These are phyloP conservation scores for Drosophila siamana DNA, from an alignment of 2,888 invertebrate species.

Conservation along the genomic window DNA sequence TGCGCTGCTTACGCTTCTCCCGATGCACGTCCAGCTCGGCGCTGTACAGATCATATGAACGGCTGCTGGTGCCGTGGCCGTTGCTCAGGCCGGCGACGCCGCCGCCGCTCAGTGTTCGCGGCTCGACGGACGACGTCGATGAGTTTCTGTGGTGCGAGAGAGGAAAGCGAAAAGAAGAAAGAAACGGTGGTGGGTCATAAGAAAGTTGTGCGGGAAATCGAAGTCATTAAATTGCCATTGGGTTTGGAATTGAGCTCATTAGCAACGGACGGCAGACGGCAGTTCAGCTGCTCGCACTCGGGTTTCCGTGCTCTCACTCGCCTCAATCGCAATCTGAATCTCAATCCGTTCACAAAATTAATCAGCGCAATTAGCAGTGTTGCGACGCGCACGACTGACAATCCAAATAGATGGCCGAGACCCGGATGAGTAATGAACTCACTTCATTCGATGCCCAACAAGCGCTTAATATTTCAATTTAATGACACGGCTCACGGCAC, in stretches of 20 bases:
- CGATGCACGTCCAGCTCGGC: conserved; percentile 87
- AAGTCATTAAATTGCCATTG: conserved; percentile 59
- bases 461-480: conserved; percentile 49
- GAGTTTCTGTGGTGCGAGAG: conserved; percentile 75
- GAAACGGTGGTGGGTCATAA: too few relatives aligned
- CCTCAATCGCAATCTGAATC: conserved; percentile 31
- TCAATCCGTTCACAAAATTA: conserved; percentile 62
- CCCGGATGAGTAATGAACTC: conserved; percentile 41
- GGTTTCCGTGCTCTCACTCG: conserved; percentile 14
- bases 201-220: conserved; percentile 45
- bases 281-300: conserved; percentile 21
- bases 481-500: conserved; percentile 32
- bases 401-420: conserved; percentile 39
- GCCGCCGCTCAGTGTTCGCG: conserved; percentile 75
- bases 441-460: conserved; percentile 9
- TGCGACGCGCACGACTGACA: conserved; percentile 21
- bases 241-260: conserved; percentile 60
- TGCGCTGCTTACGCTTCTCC: conserved; percentile 89
- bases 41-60: conserved; percentile 86
- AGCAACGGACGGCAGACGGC: conserved; percentile 43
- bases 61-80: conserved; percentile 54
- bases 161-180: conserved; percentile 13
- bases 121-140: conserved; percentile 80
- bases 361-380: conserved; percentile 68
- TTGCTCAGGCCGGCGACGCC: conserved; percentile 70